Evolutionary conservation across 2,797 vertebrate species (phyloP), one percentile per base, ranked within the genome.

Genomic region (Protosalanx chinensis): DNA sequence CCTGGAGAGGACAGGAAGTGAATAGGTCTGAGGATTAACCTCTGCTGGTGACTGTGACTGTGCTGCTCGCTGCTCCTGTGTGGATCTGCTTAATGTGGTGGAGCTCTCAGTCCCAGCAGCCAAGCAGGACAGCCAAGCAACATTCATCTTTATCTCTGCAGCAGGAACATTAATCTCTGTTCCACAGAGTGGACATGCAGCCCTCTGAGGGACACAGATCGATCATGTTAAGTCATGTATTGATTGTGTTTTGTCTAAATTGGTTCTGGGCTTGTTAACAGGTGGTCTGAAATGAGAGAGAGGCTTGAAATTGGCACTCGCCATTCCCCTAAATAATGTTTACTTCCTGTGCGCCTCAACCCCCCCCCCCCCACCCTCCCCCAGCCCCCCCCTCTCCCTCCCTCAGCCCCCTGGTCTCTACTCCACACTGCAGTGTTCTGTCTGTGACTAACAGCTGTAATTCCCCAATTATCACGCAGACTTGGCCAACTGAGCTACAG

Each of bases 361-460:
- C 4, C 20, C 88, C 84, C 87, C 89, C 87, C 85, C 74, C 86
- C 85, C 86, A 88, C 72, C 81, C 81, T 85, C 85, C 89, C 88
- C 23, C 41, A n/a, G 37, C n/a, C 64, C 64, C 27, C 27, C 23
- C 88, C n/a, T 37, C 64, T 15, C 27, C 23, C 88, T 84, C 87
- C 89, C 87, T 85, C 75, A 83, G 87, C 85, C 86, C 88, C 72
- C 81, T 83, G 86, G 86, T 89, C 88, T 46, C 1, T 37, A 8
- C 35, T 37, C 88, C 90, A 87, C 89, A 89, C 89, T 91, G 89
- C 84, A 91, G 85, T 88, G 82, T 89, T 87, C 91, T 91, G 89
- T 88, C 84, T 94, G 90, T 92, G 92, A 93, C 91, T 88, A 94
- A 93, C 92, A 94, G 91, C 92, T 94, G 91, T 91, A 93, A 91